Conservation (phyloP, 2,113 vertebrate genomes). For the Macroglossus sobrinus region DNA sequence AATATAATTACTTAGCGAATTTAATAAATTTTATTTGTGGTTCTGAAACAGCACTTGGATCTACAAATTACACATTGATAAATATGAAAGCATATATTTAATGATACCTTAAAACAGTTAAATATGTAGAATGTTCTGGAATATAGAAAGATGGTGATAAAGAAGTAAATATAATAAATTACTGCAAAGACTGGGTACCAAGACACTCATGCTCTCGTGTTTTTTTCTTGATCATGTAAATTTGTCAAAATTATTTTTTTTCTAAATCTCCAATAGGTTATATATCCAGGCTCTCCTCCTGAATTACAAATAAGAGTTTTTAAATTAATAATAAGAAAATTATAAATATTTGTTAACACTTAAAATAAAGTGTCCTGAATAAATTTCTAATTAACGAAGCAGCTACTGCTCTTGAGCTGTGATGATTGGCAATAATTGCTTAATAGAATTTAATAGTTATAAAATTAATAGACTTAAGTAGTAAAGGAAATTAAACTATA, state of each 20-base stretch:
- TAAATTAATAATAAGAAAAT: not conserved
- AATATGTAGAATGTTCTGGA: not conserved
- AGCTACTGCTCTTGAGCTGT: conserved; percentile 54
- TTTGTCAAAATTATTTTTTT: conserved; percentile 40
- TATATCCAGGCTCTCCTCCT: not conserved
- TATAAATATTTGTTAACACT: conserved; percentile 64
- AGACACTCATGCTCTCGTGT: not conserved
- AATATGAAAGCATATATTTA: not conserved
- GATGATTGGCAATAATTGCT: conserved; percentile 67
- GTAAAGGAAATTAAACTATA: not conserved
- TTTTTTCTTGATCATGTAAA: not conserved
- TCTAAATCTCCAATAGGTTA: not conserved
- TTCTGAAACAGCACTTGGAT: conserved; percentile 54
- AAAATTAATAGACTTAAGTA: conserved; percentile 49
- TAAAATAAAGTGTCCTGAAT: conserved; percentile 48
- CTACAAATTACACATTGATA: conserved; percentile 25
- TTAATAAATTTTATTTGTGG: conserved; percentile 58
- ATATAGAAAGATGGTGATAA: not conserved
- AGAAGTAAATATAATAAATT: not conserved
- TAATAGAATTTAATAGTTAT: conserved; percentile 38
- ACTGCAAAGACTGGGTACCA: not conserved
- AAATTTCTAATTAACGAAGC: conserved; percentile 69
- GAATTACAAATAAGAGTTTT: conserved; percentile 29
- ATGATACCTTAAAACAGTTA: not conserved
- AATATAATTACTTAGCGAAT: conserved; percentile 70